Base-by-base conservation (phyloP, 2,888 invertebrate species). In the Chrysopilus asiliformis region DNA sequence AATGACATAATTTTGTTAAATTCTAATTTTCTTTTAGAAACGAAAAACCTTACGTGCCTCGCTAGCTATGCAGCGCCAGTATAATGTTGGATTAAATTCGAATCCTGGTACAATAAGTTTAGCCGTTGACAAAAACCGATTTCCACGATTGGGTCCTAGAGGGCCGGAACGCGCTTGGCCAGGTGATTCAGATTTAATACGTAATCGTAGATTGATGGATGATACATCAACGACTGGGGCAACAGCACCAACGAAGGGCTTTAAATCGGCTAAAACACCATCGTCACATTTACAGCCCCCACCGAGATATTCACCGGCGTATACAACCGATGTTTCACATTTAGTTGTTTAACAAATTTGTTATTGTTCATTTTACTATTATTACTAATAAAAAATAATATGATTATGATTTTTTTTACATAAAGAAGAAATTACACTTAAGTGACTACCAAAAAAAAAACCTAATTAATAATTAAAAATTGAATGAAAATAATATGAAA, bases 11-110 rank as follows among this genome's bases (percentile, higher is more conserved):
- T n/a, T n/a, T n/a, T n/a, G n/a, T n/a, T n/a, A n/a, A n/a, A n/a
- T n/a, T n/a, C n/a, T n/a, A 26, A 26, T 48, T 39, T 44, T 44
- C 49, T 71, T 74, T 41, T 68, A 93, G 91, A 91, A 91, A 69
- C 76, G 90, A 36, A 89, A 89, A 65, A 79, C 80, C 2, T 64
- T 90, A 46, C 72, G 89, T 35, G 82, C 85, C 32, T 79, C 85
- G 1, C 69, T 86, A 48, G 72, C 82, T 49, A 74, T 78, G 45
- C 85, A 85, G 60, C 72, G 85, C 22, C 72, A 64, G 38, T 64
- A 64, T 34, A 64, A 64, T 46, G 60, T 64, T 26, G 64, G 64
- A 3, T 46, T 64, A 3, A 61, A 61, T 45, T 50, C 62, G 24
- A 82, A 83, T 57, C 75, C 84, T 1, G 74, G 79, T 8, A 83